Conservation (phyloP, 2,113 vertebrate species). For the Callorhinus ursinus region DNA sequence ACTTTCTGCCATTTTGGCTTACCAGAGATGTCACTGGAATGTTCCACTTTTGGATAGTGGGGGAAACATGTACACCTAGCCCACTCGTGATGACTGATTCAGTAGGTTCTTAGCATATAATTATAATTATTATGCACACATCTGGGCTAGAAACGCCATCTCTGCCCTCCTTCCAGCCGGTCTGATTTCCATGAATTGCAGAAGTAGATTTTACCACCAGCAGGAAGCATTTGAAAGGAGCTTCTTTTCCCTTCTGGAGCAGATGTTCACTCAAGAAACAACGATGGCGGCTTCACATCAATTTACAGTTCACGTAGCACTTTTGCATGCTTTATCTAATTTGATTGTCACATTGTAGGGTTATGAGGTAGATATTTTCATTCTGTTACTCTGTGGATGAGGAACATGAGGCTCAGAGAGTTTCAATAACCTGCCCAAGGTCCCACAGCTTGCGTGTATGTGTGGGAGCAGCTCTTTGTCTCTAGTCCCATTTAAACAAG, state of each 20-base stretch:
- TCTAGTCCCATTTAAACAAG: background rate
- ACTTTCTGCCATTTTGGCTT: background rate
- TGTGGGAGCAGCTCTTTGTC: background rate
- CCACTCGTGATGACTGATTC: background rate
- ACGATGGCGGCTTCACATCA: background rate
- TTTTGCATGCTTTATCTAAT: background rate
- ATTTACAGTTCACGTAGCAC: background rate
- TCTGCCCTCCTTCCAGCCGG: background rate
- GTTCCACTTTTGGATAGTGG: background rate
- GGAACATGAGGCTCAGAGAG: background rate
- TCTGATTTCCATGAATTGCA: background rate
- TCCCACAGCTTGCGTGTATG: too few relatives aligned
- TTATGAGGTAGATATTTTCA: background rate
- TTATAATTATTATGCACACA: background rate
- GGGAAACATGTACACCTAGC: background rate
- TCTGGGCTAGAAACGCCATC: background rate
- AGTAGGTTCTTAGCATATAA: background rate
- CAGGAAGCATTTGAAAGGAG: background rate
- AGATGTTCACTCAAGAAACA: background rate
- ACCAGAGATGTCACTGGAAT: background rate
- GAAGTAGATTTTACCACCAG: background rate
- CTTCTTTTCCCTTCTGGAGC: background rate
- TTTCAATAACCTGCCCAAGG: background rate
- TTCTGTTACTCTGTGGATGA: background rate
- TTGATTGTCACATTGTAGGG: background rate